A percentile compares a stretch with the other conserved stretches of the same genome.
Conservation (phyloP, 30 jellyfish, hydroid and myxozoan genomes). For the Aurelia aurita region DNA sequence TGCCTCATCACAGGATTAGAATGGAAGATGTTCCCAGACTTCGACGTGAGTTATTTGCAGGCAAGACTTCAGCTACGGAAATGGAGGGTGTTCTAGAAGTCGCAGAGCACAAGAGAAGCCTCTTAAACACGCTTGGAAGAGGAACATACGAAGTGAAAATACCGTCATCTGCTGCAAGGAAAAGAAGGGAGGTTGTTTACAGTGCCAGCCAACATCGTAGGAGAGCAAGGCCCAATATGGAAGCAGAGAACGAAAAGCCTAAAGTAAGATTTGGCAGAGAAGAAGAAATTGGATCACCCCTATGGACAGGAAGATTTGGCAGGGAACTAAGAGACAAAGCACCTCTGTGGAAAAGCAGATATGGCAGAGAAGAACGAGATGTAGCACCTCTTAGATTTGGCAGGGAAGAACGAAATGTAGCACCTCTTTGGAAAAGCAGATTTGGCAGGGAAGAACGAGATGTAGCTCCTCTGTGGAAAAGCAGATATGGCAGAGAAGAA, state of each 20-base stretch:
- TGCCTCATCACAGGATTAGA: too few relatives aligned
- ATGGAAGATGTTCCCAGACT: too few relatives aligned
- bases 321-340: conserved; percentile 1
- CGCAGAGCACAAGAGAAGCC: too few relatives aligned
- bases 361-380: conserved; percentile 7
- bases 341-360: conserved; percentile 44
- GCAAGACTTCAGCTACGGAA: too few relatives aligned
- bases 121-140: too few relatives aligned
- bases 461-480: conserved; percentile 20
- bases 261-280: conserved; percentile 1
- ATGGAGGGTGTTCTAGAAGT: too few relatives aligned
- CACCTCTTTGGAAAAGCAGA: conserved; percentile 34
- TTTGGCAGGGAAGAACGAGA: conserved; percentile 12
- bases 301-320: conserved; percentile 32
- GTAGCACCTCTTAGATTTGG: neutral
- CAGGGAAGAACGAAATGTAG: neutral
- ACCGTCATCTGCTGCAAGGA: too few relatives aligned
- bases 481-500: conserved; percentile 30
- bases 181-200: too few relatives aligned
- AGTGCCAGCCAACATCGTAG: too few relatives aligned
- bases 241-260: neutral
- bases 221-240: too few relatives aligned
- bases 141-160: too few relatives aligned
- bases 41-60: too few relatives aligned
- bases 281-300: neutral